phyloP scores from a whole-genome alignment of 2,888 invertebrate species.

The Girardia tigrina region DNA sequence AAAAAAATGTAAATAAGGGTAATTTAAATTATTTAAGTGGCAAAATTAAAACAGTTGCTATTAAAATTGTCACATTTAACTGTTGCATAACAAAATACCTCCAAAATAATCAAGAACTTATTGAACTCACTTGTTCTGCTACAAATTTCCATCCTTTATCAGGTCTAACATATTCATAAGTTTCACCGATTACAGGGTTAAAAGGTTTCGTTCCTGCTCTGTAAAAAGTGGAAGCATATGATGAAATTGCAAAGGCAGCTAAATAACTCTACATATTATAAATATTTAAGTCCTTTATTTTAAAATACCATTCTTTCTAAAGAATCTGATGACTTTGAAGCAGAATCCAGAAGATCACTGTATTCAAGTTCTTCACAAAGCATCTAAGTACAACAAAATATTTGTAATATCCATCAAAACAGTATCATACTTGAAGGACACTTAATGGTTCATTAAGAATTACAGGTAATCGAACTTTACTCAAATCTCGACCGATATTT shows the following conservation, averaged over 20 bases:
- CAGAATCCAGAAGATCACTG: constrained; percentile 65
- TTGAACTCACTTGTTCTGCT: constrained; percentile 60
- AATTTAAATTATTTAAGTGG: no score
- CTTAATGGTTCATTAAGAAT: constrained; percentile 70
- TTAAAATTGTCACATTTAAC: no score
- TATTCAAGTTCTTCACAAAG: constrained; percentile 72
- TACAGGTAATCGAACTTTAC: constrained; percentile 72
- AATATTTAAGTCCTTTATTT: neutral
- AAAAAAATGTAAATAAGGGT: no score
- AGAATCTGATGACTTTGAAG: constrained; percentile 58
- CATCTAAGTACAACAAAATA: constrained; percentile 56
- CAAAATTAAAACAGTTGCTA: no score
- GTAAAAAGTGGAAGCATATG: constrained; percentile 62
- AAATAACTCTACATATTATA: constrained; percentile 53
- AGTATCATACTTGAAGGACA: constrained; percentile 58
- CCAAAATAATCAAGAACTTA: neutral
- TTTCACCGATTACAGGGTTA: constrained; percentile 69
- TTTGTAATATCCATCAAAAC: no score
- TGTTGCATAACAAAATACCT: neutral
- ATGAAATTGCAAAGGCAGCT: constrained; percentile 68
- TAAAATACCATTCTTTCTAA: constrained; percentile 59
- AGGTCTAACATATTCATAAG: constrained; percentile 65
- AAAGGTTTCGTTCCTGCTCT: constrained; percentile 70
- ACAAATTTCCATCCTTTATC: constrained; percentile 66
- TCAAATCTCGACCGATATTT: constrained; percentile 72